Evolutionary conservation across 2,113 vertebrate genomes (phyloP).

Genomic region (Spizaetus ornatus): DNA sequence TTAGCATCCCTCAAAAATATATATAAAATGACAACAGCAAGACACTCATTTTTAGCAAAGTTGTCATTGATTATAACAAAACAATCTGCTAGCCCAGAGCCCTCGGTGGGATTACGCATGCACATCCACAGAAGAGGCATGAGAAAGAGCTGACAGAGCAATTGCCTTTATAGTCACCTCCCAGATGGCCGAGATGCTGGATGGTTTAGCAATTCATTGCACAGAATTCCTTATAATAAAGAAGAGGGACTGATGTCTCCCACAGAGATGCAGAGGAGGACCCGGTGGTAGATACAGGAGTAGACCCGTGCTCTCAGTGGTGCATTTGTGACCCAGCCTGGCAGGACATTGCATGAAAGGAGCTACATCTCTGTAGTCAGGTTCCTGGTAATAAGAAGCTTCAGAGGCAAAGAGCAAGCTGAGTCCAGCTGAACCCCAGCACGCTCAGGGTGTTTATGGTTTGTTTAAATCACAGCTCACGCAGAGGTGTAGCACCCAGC

Average conservation of each 20-base stretch:
- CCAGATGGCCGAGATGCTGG: not conserved
- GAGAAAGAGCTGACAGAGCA: not conserved
- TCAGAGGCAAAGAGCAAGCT: not conserved
- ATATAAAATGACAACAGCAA: not conserved
- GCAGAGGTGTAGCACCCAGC: not conserved
- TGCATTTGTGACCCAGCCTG: not conserved
- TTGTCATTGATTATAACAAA: not conserved
- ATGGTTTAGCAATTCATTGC: not conserved
- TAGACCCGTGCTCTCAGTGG: not conserved
- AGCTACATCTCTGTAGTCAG: not conserved
- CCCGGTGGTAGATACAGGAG: fast-evolving
- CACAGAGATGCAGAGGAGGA: not conserved
- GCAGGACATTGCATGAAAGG: not conserved
- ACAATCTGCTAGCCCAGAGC: not conserved
- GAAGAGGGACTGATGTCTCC: not conserved
- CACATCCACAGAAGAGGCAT: not conserved
- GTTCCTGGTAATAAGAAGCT: not conserved
- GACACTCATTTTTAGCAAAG: not conserved
- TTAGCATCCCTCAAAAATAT: not conserved
- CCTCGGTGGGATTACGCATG: fast-evolving
- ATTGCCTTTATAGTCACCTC: not conserved
- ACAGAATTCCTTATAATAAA: not conserved
- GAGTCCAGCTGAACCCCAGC: not conserved
- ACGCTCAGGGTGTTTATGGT: fast-evolving
- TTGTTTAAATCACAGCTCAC: not conserved